These are phyloP conservation scores for Diabrotica balteata DNA, from an alignment of 2,888 invertebrate species.

Conservation along the genomic window DNA sequence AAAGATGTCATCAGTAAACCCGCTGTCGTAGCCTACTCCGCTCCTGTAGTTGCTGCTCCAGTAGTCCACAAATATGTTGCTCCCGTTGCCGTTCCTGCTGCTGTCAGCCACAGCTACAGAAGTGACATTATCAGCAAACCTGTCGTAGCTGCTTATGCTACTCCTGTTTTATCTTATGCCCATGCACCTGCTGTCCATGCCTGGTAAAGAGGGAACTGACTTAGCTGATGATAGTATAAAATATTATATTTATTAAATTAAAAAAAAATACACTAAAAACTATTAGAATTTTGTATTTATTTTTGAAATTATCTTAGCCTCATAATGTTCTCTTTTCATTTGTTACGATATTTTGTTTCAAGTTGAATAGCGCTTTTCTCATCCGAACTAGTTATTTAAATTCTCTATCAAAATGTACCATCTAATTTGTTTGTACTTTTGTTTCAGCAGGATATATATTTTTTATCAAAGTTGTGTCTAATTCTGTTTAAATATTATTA, in stretches of 20 bases:
- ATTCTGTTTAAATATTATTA: too few species aligned
- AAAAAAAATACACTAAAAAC: background rate
- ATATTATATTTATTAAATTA: too few species aligned
- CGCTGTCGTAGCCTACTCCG: slow-evolving; percentile 37
- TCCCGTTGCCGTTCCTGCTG: slow-evolving; percentile 10
- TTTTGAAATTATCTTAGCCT: too few species aligned
- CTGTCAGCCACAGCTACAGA: slow-evolving; percentile 42
- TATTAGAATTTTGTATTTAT: slow-evolving; percentile 9
- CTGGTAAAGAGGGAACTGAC: slow-evolving; percentile 21
- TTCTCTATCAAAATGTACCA: too few species aligned
- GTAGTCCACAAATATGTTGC: slow-evolving; percentile 10
- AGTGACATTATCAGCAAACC: slow-evolving; percentile 42
- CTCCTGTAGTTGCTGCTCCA: slow-evolving; percentile 18
- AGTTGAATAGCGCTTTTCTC: too few species aligned
- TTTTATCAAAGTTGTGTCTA: too few species aligned
- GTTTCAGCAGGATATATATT: too few species aligned
- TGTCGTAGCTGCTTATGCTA: slow-evolving; percentile 23
- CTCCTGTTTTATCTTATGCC: slow-evolving; percentile 11
- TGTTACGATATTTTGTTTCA: too few species aligned
- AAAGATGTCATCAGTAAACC: slow-evolving; percentile 43
- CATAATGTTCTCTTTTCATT: too few species aligned
- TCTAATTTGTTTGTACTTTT: too few species aligned
- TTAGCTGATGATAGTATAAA: background rate
- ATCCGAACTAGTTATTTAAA: too few species aligned
- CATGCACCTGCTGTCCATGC: slow-evolving; percentile 10